Evolutionary conservation across 2,888 invertebrate species (phyloP).

Genomic region (Agonopterix subpropinquella): DNA sequence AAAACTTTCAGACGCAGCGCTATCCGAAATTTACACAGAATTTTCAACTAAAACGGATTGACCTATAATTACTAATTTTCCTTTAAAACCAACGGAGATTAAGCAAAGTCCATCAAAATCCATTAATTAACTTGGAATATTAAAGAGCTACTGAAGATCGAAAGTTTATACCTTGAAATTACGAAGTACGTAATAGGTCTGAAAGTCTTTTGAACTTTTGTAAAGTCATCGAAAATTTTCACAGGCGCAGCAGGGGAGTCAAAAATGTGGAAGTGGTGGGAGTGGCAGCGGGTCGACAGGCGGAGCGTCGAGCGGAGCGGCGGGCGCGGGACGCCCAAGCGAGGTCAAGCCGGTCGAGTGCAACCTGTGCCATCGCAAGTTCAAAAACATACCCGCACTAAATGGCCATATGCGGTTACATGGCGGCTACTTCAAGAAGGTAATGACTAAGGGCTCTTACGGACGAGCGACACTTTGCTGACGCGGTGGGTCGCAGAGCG

Average conservation of each 20-base stretch:
- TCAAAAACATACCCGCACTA: conserved; percentile 97
- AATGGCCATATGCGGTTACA: conserved; percentile 99
- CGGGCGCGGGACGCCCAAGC: conserved; percentile 48
- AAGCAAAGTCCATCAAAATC: conserved; percentile 59
- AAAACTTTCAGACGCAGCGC: conserved; percentile 2
- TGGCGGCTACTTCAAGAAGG: conserved; percentile 97
- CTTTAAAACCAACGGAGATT: conserved; percentile 47
- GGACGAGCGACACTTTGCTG: too few species aligned
- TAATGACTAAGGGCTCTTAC: too few species aligned
- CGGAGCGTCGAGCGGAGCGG: conserved; percentile 30
- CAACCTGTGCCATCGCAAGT: conserved; percentile 95
- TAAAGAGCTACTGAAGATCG: conserved; percentile 58
- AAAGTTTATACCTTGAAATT: conserved; percentile 65
- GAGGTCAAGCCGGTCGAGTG: conserved; percentile 94
- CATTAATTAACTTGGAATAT: conserved; percentile 69
- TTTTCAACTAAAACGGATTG: conserved; percentile 18
- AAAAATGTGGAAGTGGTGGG: conserved; percentile 42
- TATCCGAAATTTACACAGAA: conserved; percentile 6
- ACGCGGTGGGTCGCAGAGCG: too few species aligned
- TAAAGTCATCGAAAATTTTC: conserved; percentile 53
- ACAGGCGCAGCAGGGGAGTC: conserved; percentile 61
- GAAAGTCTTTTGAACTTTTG: conserved; percentile 61
- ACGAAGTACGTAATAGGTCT: conserved; percentile 64
- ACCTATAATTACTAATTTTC: conserved; percentile 51
- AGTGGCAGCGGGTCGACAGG: conserved; percentile 38